Conservation (phyloP, 2,797 vertebrate genomes). For the Sparidentex hasta region DNA sequence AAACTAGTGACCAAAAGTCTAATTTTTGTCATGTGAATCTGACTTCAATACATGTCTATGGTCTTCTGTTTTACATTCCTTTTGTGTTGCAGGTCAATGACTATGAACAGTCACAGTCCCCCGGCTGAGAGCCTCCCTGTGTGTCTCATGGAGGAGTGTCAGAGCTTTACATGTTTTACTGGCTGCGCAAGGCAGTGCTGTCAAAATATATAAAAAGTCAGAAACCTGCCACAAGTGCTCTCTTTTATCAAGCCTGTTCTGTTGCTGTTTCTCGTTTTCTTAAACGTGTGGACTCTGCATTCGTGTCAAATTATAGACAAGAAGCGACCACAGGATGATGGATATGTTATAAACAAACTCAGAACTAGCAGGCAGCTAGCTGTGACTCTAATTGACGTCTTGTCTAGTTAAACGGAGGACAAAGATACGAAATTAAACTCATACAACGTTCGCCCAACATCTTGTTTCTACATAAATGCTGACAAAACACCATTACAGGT, state of each 20-base stretch:
- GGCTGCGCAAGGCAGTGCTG: neutral
- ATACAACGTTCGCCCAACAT: accelerated
- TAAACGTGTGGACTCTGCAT: too few relatives aligned
- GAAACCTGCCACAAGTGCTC: neutral
- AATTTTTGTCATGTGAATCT: neutral
- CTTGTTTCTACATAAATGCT: accelerated
- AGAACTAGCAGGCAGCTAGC: neutral
- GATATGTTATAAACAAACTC: slow-evolving; percentile 31
- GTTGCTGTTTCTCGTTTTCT: neutral
- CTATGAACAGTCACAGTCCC: neutral
- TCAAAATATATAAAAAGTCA: neutral
- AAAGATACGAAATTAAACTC: accelerated
- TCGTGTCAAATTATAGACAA: neutral
- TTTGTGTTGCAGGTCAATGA: neutral
- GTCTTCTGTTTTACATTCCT: neutral
- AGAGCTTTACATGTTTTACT: neutral
- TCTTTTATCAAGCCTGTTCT: neutral
- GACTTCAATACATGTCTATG: accelerated
- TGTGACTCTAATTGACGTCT: neutral
- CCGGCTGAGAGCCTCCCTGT: neutral
- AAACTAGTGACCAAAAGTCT: neutral
- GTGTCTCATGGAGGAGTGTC: neutral
- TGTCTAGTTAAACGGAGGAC: neutral
- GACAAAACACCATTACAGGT: too few relatives aligned
- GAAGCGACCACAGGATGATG: accelerated